phyloP scores from a whole-genome alignment of 2,113 vertebrate genomes.

The Takifugu flavidus region DNA sequence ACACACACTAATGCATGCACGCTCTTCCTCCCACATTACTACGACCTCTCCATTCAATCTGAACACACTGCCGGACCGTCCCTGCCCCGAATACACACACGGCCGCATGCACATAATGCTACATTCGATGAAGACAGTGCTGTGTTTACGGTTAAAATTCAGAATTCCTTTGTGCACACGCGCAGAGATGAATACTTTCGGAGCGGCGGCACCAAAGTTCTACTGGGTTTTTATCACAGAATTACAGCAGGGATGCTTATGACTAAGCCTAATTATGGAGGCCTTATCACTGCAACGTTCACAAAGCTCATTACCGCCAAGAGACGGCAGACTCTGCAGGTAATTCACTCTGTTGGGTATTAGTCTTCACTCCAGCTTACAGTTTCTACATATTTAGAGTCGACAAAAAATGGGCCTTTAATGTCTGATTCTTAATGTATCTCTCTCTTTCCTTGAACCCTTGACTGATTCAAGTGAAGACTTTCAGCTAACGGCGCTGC shows the following conservation, averaged over 20 bases:
- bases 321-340: slow-evolving; percentile 70
- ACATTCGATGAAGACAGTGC: slow-evolving; percentile 61
- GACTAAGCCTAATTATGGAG: slow-evolving; percentile 79
- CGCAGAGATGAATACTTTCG: slow-evolving; percentile 37
- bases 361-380: slow-evolving; percentile 64
- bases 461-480: slow-evolving; percentile 54
- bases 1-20: slow-evolving; percentile 7
- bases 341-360: slow-evolving; percentile 72
- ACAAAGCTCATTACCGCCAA: slow-evolving; percentile 78
- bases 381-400: slow-evolving; percentile 66
- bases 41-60: slow-evolving; percentile 27
- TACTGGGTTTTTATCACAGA: slow-evolving; percentile 74
- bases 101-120: slow-evolving; percentile 14
- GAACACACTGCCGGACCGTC: slow-evolving; percentile 30
- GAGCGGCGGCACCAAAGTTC: slow-evolving; percentile 53
- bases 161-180: slow-evolving; percentile 32
- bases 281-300: slow-evolving; percentile 72
- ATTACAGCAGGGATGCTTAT: slow-evolving; percentile 75
- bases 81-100: background rate
- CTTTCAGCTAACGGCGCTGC: slow-evolving; percentile 47
- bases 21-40: slow-evolving; percentile 18
- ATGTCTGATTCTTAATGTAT: slow-evolving; percentile 67
- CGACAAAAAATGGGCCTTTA: slow-evolving; percentile 68
- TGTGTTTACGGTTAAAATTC: slow-evolving; percentile 59
- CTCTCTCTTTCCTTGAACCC: slow-evolving; percentile 40